These are phyloP conservation scores for Geophilus truncorum DNA, from an alignment of 2,888 invertebrate genomes.

Conservation along the genomic window DNA sequence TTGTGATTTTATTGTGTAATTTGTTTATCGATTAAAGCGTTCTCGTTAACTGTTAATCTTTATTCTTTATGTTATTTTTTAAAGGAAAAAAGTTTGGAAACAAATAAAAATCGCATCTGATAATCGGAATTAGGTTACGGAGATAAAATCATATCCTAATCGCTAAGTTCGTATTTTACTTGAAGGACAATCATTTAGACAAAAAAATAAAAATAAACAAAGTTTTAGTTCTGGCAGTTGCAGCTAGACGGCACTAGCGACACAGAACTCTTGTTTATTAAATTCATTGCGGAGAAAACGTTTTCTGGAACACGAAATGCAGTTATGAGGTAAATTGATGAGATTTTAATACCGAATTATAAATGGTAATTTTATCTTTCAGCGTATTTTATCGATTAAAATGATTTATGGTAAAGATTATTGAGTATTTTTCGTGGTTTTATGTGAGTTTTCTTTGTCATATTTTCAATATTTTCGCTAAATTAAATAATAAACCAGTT, in stretches of 20 bases:
- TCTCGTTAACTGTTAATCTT: not conserved
- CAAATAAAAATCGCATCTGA: not conserved
- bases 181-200: not conserved
- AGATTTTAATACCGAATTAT: too few species aligned
- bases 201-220: too few species aligned
- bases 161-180: not conserved
- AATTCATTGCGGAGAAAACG: too few species aligned
- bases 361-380: too few species aligned
- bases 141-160: not conserved
- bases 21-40: not conserved
- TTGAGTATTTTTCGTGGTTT: too few species aligned
- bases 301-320: not conserved
- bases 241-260: not conserved
- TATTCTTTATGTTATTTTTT: not conserved
- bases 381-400: too few species aligned
- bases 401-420: too few species aligned
- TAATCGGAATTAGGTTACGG: not conserved
- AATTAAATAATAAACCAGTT: too few species aligned
- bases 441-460: too few species aligned
- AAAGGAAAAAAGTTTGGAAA: not conserved
- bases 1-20: too few species aligned
- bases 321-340: too few species aligned
- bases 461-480: too few species aligned
- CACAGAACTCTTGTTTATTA: not conserved
- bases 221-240: not conserved